Base-by-base conservation (phyloP, 2,113 vertebrate genomes). In the Lonchura striata region DNA sequence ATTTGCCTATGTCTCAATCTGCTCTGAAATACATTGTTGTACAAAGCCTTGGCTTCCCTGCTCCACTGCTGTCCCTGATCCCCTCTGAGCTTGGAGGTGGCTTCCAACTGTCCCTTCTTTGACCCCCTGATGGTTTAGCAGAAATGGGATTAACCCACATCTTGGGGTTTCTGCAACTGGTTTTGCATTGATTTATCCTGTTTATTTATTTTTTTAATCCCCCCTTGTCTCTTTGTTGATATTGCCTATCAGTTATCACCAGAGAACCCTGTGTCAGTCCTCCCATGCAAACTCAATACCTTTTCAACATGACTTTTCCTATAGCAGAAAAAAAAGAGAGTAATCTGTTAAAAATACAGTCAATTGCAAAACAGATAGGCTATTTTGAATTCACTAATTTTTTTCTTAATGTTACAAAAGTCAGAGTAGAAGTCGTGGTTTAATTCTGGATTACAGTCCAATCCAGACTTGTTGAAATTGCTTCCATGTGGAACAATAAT, bases 401-500 rank as follows among this genome's bases (percentile, higher is more conserved):
- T 70, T 75, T 64, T 33, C 56, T 39, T 70, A 66, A 69, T 33
- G 7, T 8, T 69, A 31, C 42, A 37, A 35, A 86, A 94, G 33
- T 91, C 56, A 92, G 39, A 12, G 13, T 50, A 82, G n/a, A 25
- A 95, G 61, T 57, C 65, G 35, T 64, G 35, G 41, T 64, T 95
- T 94, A 95, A 78, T 95, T 95, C 74, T 78, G 53, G 52, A 78
- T 93, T 95, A 54, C 33, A 49, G 52, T 88, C 63, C 59, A 85
- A 21, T 78, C 49, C 75, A 25, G 59, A 60, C 37, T 84, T 81
- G 33, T 71, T 97, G 82, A 90, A 90, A 94, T 46, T 63, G 54
- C n/a, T 90, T 53, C 39, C 44, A 86, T 59, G 47, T 80, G 72
- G 82, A 97, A 93, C 22, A 91, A 56, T 52, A 94, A 89, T 94